Conservation (phyloP, 2,888 invertebrate genomes). For the Fragum fragum region DNA sequence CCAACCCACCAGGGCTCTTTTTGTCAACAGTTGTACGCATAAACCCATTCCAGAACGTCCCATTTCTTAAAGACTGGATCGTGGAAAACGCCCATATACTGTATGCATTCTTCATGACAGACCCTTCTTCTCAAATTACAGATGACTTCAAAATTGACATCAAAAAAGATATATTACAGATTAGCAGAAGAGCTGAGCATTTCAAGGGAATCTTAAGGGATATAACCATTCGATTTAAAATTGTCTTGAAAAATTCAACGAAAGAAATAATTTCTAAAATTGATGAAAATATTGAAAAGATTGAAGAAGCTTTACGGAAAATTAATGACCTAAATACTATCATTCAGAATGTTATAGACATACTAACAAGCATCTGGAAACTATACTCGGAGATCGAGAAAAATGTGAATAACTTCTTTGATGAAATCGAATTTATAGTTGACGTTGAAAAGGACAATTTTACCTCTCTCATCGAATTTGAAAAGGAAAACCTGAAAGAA, state of each 20-base stretch:
- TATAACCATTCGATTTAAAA: conserved; percentile 6
- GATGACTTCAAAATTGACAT: conserved; percentile 11
- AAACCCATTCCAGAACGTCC: conserved; percentile 48
- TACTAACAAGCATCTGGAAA: conserved; percentile 26
- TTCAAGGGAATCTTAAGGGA: neutral
- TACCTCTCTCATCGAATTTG: neutral
- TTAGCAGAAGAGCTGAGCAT: neutral
- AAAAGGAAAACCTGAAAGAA: conserved; percentile 19
- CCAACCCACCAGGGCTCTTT: conserved; percentile 64
- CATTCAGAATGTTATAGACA: neutral
- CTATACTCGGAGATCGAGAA: neutral
- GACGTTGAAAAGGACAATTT: conserved; percentile 26
- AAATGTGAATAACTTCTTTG: neutral
- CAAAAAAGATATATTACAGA: conserved; percentile 9
- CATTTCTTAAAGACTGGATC: conserved; percentile 52
- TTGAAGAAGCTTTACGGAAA: neutral
- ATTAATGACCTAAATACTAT: neutral
- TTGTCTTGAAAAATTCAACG: conserved; percentile 27
- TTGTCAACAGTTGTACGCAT: conserved; percentile 20
- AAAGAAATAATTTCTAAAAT: conserved; percentile 15
- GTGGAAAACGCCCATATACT: conserved; percentile 20
- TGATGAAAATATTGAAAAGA: neutral
- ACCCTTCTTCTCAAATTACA: conserved; percentile 18
- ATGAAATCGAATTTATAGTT: conserved; percentile 17
- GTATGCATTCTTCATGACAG: conserved; percentile 52